A percentile compares a stretch with the other conserved stretches of the same genome.
These are phyloP conservation scores for Diogma glabrata DNA, from an alignment of 2,888 invertebrate genomes.

Conservation along the genomic window DNA sequence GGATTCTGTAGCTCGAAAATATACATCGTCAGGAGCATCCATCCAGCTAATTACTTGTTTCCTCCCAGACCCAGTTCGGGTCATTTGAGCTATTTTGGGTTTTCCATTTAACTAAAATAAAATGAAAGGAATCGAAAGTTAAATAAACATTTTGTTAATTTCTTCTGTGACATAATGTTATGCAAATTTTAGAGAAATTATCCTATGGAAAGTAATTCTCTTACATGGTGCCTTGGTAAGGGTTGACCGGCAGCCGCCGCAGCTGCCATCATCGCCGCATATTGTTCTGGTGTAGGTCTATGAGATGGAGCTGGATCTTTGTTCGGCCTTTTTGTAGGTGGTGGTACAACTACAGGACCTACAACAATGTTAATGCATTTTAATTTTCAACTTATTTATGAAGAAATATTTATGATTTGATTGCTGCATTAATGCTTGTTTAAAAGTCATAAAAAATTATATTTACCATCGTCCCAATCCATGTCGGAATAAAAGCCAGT, in stretches of 20 bases:
- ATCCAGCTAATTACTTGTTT: slow-evolving; percentile 96
- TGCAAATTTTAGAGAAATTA: slow-evolving; percentile 5
- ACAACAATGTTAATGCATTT: slow-evolving; percentile 1
- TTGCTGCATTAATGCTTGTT: not conserved
- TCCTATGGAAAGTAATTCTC: slow-evolving; percentile 20
- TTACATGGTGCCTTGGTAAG: slow-evolving; percentile 57
- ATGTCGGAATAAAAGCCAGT: slow-evolving; percentile 48
- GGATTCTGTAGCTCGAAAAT: slow-evolving; percentile 81
- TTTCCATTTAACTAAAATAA: slow-evolving; percentile 60
- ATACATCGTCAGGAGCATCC: slow-evolving; percentile 96
- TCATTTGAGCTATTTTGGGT: slow-evolving; percentile 68
- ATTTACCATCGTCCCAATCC: slow-evolving; percentile 53
- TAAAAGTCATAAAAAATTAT: slow-evolving; percentile 10
- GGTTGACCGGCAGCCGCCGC: slow-evolving; percentile 54
- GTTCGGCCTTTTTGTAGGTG: slow-evolving; percentile 70
- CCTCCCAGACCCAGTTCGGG: slow-evolving; percentile 60
- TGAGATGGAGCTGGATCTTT: slow-evolving; percentile 63
- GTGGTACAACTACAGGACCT: slow-evolving; percentile 35
- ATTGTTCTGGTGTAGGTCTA: slow-evolving; percentile 57
- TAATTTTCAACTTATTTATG: not conserved
- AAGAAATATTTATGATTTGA: not conserved
- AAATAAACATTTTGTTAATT: not conserved
- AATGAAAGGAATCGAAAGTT: not conserved
- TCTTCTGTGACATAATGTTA: not conserved
- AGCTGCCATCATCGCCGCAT: slow-evolving; percentile 57